Percentiles rank a stretch among this genome's conserved stretches.
Conservation (phyloP, 1,140 invertebrate species). For the Drosophila seguyi region DNA sequence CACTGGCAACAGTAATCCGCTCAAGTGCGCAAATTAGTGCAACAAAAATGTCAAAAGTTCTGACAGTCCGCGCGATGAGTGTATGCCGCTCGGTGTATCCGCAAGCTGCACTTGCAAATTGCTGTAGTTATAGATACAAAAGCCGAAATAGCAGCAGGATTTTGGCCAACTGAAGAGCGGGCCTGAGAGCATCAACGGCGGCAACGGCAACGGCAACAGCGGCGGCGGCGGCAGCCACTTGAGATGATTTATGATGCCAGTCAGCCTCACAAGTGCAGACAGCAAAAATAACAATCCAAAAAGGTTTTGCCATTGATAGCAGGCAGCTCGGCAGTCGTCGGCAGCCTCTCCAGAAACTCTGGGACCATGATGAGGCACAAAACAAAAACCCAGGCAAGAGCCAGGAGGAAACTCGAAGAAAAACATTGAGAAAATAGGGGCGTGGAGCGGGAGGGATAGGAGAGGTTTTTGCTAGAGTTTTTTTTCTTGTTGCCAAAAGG, state of each 20-base stretch:
- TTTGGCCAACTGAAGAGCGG: slow-evolving; percentile 25
- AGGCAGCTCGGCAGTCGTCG: slow-evolving; percentile 28
- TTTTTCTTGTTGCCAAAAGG: slow-evolving; percentile 31
- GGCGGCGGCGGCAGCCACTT: slow-evolving; percentile 54
- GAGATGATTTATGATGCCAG: slow-evolving; percentile 82
- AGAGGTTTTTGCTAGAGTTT: slow-evolving; percentile 7
- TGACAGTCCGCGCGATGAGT: slow-evolving; percentile 34
- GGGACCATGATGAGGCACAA: slow-evolving; percentile 42
- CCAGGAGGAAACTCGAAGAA: slow-evolving; percentile 17
- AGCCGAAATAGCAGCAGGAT: slow-evolving; percentile 57
- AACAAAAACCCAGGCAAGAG: slow-evolving; percentile 32
- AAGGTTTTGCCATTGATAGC: slow-evolving; percentile 72
- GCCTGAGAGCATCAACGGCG: too few relatives aligned
- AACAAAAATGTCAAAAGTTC: slow-evolving; percentile 66
- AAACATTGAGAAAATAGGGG: slow-evolving; percentile 11
- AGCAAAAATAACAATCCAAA: slow-evolving; percentile 68
- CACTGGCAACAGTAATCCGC: slow-evolving; percentile 39
- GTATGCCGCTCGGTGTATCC: slow-evolving; percentile 44
- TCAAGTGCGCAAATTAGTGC: slow-evolving; percentile 75
- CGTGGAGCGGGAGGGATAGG: not conserved
- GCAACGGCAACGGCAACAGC: not conserved
- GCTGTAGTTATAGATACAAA: slow-evolving; percentile 76
- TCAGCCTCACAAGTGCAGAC: slow-evolving; percentile 66
- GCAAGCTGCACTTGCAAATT: slow-evolving; percentile 72
- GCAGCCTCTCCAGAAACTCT: slow-evolving; percentile 24